A percentile compares a stretch with the other conserved stretches of the same genome.
These are phyloP conservation scores for Conger conger DNA, from an alignment of 2,113 vertebrate species.

Conservation along the genomic window DNA sequence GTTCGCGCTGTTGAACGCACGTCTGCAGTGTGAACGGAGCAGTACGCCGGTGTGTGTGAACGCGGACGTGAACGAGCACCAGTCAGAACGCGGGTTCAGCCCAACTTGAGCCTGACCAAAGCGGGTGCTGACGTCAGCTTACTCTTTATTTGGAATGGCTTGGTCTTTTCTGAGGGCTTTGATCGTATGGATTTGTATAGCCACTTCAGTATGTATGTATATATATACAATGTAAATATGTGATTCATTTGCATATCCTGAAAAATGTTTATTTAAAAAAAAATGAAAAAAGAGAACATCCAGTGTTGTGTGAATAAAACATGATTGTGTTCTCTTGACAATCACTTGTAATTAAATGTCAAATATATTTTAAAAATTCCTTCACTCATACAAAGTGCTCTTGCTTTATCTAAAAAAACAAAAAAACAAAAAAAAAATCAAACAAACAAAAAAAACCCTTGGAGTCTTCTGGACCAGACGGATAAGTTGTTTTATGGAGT, in stretches of 20 bases:
- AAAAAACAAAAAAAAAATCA: too few species aligned
- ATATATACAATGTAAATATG: constrained; percentile 59
- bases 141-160: constrained; percentile 36
- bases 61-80: background rate
- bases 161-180: constrained; percentile 44
- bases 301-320: constrained; percentile 49
- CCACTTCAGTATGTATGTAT: constrained; percentile 37
- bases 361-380: constrained; percentile 57
- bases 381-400: constrained; percentile 34
- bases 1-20: too few species aligned
- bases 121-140: constrained; percentile 23
- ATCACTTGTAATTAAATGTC: constrained; percentile 68
- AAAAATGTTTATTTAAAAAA: constrained; percentile 33
- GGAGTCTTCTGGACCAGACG: background rate
- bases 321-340: constrained; percentile 58
- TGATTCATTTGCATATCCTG: constrained; percentile 49
- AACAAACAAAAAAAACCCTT: too few species aligned
- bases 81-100: background rate
- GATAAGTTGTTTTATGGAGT: background rate
- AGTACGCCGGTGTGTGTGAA: background rate
- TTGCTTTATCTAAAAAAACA: constrained; percentile 13
- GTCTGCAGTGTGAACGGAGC: background rate
- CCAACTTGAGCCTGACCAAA: constrained; percentile 37
- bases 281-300: constrained; percentile 40
- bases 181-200: constrained; percentile 51